A percentile compares a stretch with the other conserved stretches of the same genome.
Conservation (phyloP, 2,888 invertebrate genomes). For the Agriopis leucophaearia region DNA sequence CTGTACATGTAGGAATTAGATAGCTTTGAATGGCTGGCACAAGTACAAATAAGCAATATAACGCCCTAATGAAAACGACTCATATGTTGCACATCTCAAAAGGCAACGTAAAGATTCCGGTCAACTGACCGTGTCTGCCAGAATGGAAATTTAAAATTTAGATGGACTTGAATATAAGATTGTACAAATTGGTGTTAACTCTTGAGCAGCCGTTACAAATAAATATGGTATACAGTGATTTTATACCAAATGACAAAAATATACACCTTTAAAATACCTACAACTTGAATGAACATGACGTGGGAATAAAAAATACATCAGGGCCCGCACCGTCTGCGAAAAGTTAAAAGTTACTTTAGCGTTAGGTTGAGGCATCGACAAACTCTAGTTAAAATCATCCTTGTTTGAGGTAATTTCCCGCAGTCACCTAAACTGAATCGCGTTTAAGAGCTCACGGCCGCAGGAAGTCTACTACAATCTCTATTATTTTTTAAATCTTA, state of each 20-base stretch:
- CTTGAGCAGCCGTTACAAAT: conserved; percentile 18
- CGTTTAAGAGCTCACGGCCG: too few species aligned
- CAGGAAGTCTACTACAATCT: too few species aligned
- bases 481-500: too few species aligned
- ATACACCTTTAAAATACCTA: too few species aligned
- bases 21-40: conserved; percentile 37
- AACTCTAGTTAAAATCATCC: too few species aligned
- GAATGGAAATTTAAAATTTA: conserved; percentile 12
- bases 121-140: conserved; percentile 21
- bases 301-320: too few species aligned
- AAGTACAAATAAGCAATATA: conserved; percentile 7
- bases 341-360: too few species aligned
- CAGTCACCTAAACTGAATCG: too few species aligned
- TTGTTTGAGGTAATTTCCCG: too few species aligned
- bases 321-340: too few species aligned
- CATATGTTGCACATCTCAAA: neutral
- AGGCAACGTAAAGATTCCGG: conserved; percentile 16
- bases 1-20: conserved; percentile 31
- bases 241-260: neutral
- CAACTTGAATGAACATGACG: too few species aligned
- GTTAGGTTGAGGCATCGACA: too few species aligned
- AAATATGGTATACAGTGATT: conserved; percentile 2
- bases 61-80: neutral
- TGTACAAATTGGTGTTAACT: conserved; percentile 15
- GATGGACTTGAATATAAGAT: neutral